phyloP scores from a whole-genome alignment of 92 coral and sea anemone species.

The Phenganax marumi region DNA sequence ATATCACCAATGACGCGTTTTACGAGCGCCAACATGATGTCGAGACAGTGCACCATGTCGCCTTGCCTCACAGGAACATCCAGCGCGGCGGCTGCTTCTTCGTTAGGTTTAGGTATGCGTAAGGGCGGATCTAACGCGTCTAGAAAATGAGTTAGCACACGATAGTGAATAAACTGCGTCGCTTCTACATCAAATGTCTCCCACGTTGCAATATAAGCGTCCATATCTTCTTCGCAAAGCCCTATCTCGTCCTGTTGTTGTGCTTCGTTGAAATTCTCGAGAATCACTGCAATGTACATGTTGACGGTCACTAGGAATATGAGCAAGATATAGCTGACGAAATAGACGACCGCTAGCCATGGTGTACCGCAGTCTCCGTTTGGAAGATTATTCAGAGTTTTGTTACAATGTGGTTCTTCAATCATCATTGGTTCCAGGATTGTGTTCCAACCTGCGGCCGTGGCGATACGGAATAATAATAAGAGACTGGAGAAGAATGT shows the following conservation, averaged over 20 bases:
- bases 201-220: slow-evolving; percentile 87
- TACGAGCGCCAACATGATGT: slow-evolving; percentile 81
- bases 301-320: slow-evolving; percentile 88
- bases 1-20: slow-evolving; percentile 77
- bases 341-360: slow-evolving; percentile 83
- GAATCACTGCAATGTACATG: slow-evolving; percentile 98
- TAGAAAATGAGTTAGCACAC: slow-evolving; percentile 81
- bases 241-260: slow-evolving; percentile 97
- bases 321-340: slow-evolving; percentile 84
- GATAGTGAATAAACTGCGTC: slow-evolving; percentile 71
- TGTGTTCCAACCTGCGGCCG: slow-evolving; percentile 99
- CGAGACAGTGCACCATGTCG: slow-evolving; percentile 75
- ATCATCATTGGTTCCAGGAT: slow-evolving; percentile 97
- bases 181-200: slow-evolving; percentile 83
- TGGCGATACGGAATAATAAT: slow-evolving; percentile 87
- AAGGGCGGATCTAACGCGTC: slow-evolving; percentile 92
- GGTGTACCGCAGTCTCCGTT: slow-evolving; percentile 87
- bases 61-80: slow-evolving; percentile 77
- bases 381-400: slow-evolving; percentile 2
- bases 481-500: slow-evolving; percentile 86
- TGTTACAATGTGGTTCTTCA: slow-evolving; percentile 67
- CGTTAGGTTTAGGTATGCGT: slow-evolving; percentile 87
- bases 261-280: slow-evolving; percentile 97
- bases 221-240: slow-evolving; percentile 90
- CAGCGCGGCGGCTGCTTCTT: slow-evolving; percentile 67